Evolutionary conservation across 2,888 invertebrate species (phyloP), one percentile per base, ranked within the genome.

Genomic region (Harpagoxenus sublaevis): DNA sequence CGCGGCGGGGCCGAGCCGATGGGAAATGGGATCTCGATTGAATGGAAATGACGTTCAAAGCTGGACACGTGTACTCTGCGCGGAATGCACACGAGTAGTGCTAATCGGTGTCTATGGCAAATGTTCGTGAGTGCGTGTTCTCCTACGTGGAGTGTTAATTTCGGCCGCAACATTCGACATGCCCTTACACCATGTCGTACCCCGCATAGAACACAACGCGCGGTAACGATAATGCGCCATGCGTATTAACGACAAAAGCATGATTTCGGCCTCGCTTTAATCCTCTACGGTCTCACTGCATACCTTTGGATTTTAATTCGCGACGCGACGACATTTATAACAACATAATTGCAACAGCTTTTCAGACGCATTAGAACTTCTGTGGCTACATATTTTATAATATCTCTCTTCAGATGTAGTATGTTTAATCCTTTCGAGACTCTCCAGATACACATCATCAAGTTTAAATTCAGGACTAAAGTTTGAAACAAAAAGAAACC

Each of bases 11-110:
- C 18, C 70, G 35, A 23, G 23, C 88, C 92, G 89, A 91, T 90
- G 90, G 93, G 91, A 93, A 92, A 93, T 92, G 90, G 91, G 88
- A 93, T 92, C 93, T 89, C 92, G 91, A 93, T 93, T 92, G 93
- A 92, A 92, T 92, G 91, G 92, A 92, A 93, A 93, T 92, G 92
- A 91, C 90, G 91, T 91, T 91, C 91, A 89, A 89, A 86, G 86
- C 86, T 83, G 86, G 89, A 92, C 91, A 92, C 92, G 92, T 92
- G 92, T 92, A 92, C 87, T 68, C 91, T 89, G 88, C 83, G 84
- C 83, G 90, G 90, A 89, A 89, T 89, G 91, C 89, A 88, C 92
- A 90, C 88, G 92, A 92, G 92, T 92, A 91, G 91, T 88, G 91
- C 92, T 92, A 92, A 93, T 93, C 92, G 91, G 88, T 89, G 89